phyloP scores from a whole-genome alignment of 2,888 invertebrate genomes.

The Cetonia aurata region DNA sequence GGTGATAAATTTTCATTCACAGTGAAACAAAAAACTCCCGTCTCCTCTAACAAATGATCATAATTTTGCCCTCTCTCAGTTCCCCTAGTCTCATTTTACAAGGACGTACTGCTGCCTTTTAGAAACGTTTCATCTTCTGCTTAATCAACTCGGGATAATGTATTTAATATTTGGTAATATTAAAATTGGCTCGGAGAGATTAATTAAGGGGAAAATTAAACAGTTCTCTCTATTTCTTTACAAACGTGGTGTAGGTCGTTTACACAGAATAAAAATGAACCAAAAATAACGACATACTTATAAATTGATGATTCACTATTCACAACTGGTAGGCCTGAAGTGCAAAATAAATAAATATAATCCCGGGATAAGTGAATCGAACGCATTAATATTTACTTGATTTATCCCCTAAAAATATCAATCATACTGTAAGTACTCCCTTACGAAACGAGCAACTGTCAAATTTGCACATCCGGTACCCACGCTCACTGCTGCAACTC shows the following conservation, averaged over 20 bases:
- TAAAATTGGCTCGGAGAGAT: constrained; percentile 14
- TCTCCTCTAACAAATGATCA: constrained; percentile 54
- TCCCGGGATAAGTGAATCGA: constrained; percentile 1
- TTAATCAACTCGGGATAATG: constrained; percentile 1
- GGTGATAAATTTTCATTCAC: constrained; percentile 53
- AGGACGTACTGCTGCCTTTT: not conserved
- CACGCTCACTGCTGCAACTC: constrained; percentile 3
- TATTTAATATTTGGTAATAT: constrained; percentile 23
- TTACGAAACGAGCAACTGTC: constrained; percentile 37
- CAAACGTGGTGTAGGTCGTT: not conserved
- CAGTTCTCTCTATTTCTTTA: not conserved
- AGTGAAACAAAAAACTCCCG: constrained; percentile 49
- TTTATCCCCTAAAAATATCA: constrained; percentile 37
- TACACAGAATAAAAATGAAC: too few species aligned
- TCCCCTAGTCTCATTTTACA: not conserved
- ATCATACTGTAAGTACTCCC: constrained; percentile 33
- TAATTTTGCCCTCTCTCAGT: constrained; percentile 49
- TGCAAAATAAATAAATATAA: too few species aligned
- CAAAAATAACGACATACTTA: not conserved
- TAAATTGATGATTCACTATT: not conserved
- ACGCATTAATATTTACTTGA: constrained; percentile 34
- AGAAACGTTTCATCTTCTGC: constrained; percentile 7
- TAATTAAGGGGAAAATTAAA: constrained; percentile 2
- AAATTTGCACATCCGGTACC: constrained; percentile 18
- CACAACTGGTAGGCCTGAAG: not conserved